Evolutionary conservation across 2,888 invertebrate species (phyloP).

Genomic region (Deilephila elpenor): DNA sequence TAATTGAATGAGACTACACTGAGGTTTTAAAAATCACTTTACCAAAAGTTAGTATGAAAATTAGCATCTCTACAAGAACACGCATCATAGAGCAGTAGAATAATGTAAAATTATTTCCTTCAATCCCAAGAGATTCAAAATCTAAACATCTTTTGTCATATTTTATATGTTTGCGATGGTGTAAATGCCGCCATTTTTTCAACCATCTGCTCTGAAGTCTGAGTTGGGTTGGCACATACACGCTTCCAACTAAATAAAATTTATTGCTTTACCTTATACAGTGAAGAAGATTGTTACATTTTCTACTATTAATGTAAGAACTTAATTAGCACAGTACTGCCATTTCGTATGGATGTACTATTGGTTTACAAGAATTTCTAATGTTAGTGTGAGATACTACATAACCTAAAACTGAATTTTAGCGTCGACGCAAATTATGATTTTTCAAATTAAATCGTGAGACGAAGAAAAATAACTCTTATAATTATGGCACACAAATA

Average conservation of each 20-base stretch:
- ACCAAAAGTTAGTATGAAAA: too few species aligned
- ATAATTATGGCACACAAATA: too few species aligned
- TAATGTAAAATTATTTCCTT: background rate
- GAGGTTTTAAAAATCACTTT: too few species aligned
- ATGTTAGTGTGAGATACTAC: too few species aligned
- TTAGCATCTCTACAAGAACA: too few species aligned
- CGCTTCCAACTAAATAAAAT: background rate
- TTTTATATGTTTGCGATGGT: slow-evolving; percentile 42
- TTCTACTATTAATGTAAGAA: background rate
- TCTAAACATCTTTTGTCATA: slow-evolving; percentile 24
- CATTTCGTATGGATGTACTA: too few species aligned
- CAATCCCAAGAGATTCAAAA: background rate
- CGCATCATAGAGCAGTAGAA: background rate
- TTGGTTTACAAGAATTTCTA: too few species aligned
- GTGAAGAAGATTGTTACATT: background rate
- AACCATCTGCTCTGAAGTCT: background rate
- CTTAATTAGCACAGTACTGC: background rate
- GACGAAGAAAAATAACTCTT: too few species aligned
- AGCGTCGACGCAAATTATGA: too few species aligned
- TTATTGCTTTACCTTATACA: background rate
- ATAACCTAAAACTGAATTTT: too few species aligned
- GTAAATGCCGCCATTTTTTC: slow-evolving; percentile 36
- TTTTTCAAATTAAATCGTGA: too few species aligned
- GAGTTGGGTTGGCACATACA: background rate
- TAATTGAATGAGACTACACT: too few species aligned